phyloP scores from a whole-genome alignment of 2,797 vertebrate genomes.

The Manis javanica region DNA sequence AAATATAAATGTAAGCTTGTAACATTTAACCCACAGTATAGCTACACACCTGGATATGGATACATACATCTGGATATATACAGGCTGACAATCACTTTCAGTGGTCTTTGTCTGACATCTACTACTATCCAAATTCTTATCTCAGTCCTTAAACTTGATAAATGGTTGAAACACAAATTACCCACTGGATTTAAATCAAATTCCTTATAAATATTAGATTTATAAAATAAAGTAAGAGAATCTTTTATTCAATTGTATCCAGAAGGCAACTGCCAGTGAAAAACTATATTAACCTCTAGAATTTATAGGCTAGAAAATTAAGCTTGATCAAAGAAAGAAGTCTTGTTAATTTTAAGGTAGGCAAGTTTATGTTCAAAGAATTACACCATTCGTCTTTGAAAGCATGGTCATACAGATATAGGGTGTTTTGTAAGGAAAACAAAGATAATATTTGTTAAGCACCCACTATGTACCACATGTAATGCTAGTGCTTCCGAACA shows the following conservation, averaged over 20 bases:
- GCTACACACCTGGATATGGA: not conserved
- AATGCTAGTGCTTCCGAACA: not conserved
- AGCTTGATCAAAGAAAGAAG: not conserved
- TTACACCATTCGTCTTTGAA: not conserved
- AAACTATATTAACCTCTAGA: slow-evolving; percentile 44
- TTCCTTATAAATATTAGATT: not conserved
- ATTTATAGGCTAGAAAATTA: not conserved
- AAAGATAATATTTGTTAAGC: not conserved
- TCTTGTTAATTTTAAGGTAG: not conserved
- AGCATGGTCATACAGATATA: not conserved
- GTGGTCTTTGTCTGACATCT: not conserved
- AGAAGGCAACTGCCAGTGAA: not conserved
- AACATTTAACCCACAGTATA: not conserved
- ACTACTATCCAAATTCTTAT: slow-evolving; percentile 26
- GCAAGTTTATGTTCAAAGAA: not conserved
- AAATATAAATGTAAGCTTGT: not conserved
- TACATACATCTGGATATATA: not conserved
- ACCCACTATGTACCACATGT: not conserved
- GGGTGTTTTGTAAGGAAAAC: not conserved
- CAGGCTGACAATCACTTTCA: not conserved
- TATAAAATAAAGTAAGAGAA: not conserved
- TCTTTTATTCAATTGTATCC: not conserved
- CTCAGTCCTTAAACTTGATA: slow-evolving; percentile 13
- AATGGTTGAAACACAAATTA: slow-evolving; percentile 51
- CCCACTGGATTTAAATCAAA: not conserved